Conservation (phyloP, 2,888 invertebrate genomes). For the Doris montereyensis region DNA sequence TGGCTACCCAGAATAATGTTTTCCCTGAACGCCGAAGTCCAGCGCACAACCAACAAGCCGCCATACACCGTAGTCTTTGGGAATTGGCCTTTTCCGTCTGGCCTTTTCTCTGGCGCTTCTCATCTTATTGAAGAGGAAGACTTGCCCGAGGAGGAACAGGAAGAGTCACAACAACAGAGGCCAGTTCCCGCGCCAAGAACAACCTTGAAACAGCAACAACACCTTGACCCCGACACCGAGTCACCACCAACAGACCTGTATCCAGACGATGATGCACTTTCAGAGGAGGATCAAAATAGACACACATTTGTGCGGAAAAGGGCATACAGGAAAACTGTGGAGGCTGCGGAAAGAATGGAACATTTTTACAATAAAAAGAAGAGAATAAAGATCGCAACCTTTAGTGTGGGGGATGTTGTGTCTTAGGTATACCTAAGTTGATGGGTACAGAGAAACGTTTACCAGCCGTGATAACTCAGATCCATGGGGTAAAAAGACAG, state of each 20-base stretch:
- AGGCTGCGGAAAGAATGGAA: neutral
- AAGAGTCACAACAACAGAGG: neutral
- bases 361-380: neutral
- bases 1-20: constrained; percentile 7
- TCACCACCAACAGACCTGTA: no score
- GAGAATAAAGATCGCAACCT: no score
- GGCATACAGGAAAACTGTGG: neutral
- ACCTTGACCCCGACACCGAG: neutral
- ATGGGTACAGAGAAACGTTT: no score
- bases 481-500: no score
- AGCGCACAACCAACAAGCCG: neutral
- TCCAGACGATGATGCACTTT: no score
- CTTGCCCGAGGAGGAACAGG: neutral
- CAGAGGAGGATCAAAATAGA: neutral
- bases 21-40: neutral
- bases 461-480: no score
- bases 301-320: constrained; percentile 2
- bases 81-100: neutral
- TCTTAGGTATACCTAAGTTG: no score
- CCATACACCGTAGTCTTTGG: constrained; percentile 6
- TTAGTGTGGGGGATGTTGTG: no score
- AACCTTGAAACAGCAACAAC: neutral
- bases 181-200: no score
- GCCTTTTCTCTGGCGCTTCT: neutral
- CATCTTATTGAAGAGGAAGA: neutral